Conservation (phyloP, 2,113 vertebrate genomes). For the Megalops atlanticus region DNA sequence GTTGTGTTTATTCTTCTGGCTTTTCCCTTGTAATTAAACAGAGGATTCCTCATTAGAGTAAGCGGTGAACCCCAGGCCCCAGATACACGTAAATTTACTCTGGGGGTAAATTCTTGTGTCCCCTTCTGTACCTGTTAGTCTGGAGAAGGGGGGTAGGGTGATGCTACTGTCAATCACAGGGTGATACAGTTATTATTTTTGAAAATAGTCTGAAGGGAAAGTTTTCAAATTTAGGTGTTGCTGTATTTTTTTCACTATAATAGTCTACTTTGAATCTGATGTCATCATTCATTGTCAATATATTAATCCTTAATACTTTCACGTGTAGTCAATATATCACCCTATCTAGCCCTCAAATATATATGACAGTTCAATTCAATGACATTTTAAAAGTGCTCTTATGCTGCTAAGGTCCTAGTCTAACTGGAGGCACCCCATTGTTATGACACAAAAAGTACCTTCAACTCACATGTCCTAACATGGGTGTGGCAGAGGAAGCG, state of each 20-base stretch:
- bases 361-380: too few relatives aligned
- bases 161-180: background rate
- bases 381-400: too few relatives aligned
- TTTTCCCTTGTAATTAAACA: conserved; percentile 69
- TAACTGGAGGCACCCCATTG: too few relatives aligned
- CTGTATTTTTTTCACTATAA: background rate
- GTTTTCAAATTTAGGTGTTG: background rate
- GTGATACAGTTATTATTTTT: background rate
- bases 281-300: too few relatives aligned
- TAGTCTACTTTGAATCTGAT: too few relatives aligned
- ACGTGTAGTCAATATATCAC: too few relatives aligned
- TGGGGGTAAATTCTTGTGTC: background rate
- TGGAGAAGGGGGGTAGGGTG: background rate
- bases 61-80: conserved; percentile 15
- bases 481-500: background rate
- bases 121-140: background rate
- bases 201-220: background rate
- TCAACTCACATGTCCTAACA: background rate
- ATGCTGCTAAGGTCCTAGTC: too few relatives aligned
- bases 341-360: too few relatives aligned
- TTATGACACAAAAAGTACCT: background rate
- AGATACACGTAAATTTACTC: conserved; percentile 14
- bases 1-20: conserved; percentile 68
- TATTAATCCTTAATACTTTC: too few relatives aligned
- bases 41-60: conserved; percentile 63